Conservation (phyloP, 1,140 invertebrate species). For the Trachelipus rathkii region DNA sequence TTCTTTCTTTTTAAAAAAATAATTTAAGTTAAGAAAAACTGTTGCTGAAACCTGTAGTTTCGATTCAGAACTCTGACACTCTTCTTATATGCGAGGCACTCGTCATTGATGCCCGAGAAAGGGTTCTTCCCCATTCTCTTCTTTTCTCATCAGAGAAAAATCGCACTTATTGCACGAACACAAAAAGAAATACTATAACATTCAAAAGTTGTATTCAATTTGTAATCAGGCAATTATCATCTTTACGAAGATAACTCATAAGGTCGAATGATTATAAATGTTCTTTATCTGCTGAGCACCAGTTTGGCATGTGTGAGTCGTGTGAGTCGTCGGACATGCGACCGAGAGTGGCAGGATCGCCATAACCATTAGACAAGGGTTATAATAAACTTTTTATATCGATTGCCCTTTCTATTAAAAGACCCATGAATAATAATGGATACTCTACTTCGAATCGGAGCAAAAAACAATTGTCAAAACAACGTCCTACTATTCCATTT, state of each 20-base stretch:
- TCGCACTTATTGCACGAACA: not conserved
- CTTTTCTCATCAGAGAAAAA: not conserved
- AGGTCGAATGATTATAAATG: not conserved
- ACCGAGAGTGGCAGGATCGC: not conserved
- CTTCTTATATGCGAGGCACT: not conserved
- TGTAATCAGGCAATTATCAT: no score
- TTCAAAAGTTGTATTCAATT: not conserved
- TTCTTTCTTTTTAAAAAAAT: no score
- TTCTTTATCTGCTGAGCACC: not conserved
- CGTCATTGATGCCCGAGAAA: not conserved
- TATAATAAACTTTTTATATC: conserved; percentile 10
- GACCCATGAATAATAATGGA: not conserved
- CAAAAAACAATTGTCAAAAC: no score
- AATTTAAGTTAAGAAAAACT: not conserved
- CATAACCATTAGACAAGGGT: conserved; percentile 3
- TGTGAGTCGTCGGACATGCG: not conserved
- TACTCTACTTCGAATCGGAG: not conserved
- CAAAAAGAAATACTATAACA: not conserved
- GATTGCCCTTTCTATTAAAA: not conserved
- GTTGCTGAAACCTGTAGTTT: not conserved
- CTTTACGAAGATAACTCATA: not conserved
- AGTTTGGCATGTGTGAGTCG: not conserved
- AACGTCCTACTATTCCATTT: no score
- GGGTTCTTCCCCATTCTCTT: not conserved
- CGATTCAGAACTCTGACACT: not conserved